These are phyloP conservation scores for Matsumurasca onukii DNA, from an alignment of 1,140 invertebrate species.

Conservation along the genomic window DNA sequence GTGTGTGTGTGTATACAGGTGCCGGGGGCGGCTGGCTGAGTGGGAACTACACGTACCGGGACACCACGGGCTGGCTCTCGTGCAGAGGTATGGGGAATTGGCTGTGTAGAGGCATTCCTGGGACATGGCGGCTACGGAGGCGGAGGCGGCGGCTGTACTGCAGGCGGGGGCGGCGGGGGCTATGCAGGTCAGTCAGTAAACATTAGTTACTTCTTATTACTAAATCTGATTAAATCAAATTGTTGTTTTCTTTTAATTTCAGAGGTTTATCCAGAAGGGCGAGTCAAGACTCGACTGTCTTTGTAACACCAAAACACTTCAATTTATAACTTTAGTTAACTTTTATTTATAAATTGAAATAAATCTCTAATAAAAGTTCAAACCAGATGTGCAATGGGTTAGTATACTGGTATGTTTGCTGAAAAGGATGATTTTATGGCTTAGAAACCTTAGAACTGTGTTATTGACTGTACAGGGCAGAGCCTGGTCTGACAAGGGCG, in stretches of 20 bases:
- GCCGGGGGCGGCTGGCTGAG: slow-evolving; percentile 72
- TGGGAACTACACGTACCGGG: slow-evolving; percentile 47
- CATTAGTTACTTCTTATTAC: neutral
- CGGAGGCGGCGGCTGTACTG: slow-evolving; percentile 70
- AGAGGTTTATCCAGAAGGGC: no score
- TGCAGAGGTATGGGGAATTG: slow-evolving; percentile 68
- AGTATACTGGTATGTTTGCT: no score
- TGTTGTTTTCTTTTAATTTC: no score
- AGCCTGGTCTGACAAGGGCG: slow-evolving; percentile 56
- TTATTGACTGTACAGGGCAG: no score
- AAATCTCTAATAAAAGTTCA: no score
- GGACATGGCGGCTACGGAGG: slow-evolving; percentile 82
- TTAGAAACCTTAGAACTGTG: no score
- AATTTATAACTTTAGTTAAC: neutral
- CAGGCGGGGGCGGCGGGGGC: slow-evolving; percentile 72
- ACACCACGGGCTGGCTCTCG: slow-evolving; percentile 58
- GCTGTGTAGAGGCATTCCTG: slow-evolving; percentile 64
- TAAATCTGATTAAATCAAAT: no score
- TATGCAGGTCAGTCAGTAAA: slow-evolving; percentile 65
- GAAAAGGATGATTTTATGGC: no score
- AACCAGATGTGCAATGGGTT: no score
- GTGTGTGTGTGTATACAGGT: slow-evolving; percentile 50
- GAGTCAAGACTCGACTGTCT: neutral
- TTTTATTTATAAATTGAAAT: no score
- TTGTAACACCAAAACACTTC: slow-evolving; percentile 4